Conservation (phyloP, 2,888 invertebrate species). For the Aporophyla lueneburgensis region DNA sequence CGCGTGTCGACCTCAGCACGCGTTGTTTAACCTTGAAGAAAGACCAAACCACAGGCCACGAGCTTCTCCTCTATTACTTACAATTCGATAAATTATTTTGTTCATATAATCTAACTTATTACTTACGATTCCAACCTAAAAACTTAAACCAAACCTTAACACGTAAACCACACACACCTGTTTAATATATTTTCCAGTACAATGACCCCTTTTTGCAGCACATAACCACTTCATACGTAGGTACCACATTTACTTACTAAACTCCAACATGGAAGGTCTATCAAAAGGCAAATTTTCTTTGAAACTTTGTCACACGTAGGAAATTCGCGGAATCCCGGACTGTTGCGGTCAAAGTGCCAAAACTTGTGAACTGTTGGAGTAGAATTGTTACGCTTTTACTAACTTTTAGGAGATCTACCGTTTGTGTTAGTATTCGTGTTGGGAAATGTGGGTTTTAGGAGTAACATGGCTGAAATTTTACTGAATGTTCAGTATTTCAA, state of each 20-base stretch:
- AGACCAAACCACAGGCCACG: no score
- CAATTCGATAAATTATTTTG: no score
- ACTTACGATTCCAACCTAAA: no score
- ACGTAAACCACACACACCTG: not conserved
- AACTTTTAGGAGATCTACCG: slow-evolving; percentile 52
- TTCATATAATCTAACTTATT: not conserved
- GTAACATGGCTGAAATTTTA: not conserved
- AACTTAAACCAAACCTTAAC: slow-evolving; percentile 11
- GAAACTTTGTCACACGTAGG: slow-evolving; percentile 57
- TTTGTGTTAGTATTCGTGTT: slow-evolving; percentile 37
- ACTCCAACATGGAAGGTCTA: slow-evolving; percentile 52
- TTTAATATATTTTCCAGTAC: slow-evolving; percentile 9
- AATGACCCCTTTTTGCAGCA: slow-evolving; percentile 21
- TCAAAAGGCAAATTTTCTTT: slow-evolving; percentile 65
- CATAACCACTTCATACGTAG: slow-evolving; percentile 20
- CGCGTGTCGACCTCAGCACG: no score
- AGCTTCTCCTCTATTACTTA: no score
- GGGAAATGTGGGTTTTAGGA: not conserved
- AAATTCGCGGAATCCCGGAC: slow-evolving; percentile 56
- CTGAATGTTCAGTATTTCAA: not conserved
- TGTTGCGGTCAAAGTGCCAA: slow-evolving; percentile 59
- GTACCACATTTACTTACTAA: slow-evolving; percentile 27
- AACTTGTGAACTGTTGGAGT: slow-evolving; percentile 55
- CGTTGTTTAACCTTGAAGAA: no score
- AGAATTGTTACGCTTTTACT: slow-evolving; percentile 49